These are phyloP conservation scores for Loriculus beryllinus DNA, from an alignment of 2,797 vertebrate genomes.

Conservation along the genomic window DNA sequence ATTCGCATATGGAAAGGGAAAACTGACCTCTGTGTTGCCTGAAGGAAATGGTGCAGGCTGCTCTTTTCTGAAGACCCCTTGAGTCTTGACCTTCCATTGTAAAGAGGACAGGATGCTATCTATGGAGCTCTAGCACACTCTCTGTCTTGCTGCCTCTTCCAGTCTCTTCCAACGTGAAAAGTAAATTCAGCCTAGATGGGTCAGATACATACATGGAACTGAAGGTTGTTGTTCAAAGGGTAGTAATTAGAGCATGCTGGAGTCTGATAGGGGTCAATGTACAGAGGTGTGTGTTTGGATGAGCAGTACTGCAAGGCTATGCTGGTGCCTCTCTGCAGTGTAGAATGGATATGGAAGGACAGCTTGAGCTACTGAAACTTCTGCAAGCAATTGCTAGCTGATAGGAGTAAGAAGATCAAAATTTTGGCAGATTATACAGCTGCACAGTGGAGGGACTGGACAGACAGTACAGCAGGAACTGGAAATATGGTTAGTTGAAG, in stretches of 20 bases:
- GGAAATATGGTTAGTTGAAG: background rate
- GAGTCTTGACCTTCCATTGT: background rate
- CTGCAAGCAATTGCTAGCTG: background rate
- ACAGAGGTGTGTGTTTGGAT: fast-evolving
- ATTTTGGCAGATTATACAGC: background rate
- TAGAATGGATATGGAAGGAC: background rate
- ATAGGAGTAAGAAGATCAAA: background rate
- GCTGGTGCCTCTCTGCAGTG: background rate
- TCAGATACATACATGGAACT: background rate
- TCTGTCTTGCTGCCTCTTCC: background rate
- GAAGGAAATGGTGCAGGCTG: background rate
- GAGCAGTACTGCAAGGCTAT: background rate
- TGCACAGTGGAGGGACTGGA: background rate
- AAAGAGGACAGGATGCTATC: background rate
- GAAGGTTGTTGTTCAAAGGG: background rate
- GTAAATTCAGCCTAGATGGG: background rate
- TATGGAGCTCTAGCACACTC: background rate
- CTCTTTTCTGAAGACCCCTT: background rate
- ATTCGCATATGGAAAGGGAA: background rate
- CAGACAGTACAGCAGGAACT: background rate
- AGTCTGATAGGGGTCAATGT: background rate
- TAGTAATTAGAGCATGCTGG: background rate
- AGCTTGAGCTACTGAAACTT: background rate
- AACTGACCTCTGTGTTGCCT: background rate
- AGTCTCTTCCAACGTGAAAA: background rate